phyloP scores from a whole-genome alignment of 2,113 vertebrate species.

The Embiotoca jacksoni region DNA sequence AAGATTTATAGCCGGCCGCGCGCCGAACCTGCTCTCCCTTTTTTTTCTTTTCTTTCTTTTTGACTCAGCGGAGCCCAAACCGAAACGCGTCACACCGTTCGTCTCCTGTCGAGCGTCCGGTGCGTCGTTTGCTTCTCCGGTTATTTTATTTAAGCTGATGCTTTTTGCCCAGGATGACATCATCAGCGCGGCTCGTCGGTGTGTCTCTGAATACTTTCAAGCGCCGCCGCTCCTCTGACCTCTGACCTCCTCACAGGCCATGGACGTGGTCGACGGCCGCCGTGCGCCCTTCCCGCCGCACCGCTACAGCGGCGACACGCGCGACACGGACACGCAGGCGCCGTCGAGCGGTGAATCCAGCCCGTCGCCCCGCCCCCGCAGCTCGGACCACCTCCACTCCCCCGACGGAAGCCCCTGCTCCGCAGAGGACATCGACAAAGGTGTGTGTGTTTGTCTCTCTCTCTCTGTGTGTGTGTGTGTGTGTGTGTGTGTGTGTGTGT shows the following conservation, averaged over 20 bases:
- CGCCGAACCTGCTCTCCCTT: constrained; percentile 12
- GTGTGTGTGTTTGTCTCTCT: constrained; percentile 64
- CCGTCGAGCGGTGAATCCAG: constrained; percentile 91
- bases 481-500: too few relatives aligned
- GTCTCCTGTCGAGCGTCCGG: constrained; percentile 47
- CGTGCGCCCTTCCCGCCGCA: constrained; percentile 91
- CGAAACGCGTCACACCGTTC: constrained; percentile 47
- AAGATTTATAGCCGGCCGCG: constrained; percentile 57
- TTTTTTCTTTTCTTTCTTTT: neutral
- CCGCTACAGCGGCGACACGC: constrained; percentile 87
- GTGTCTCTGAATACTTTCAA: neutral
- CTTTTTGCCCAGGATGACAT: too few relatives aligned
- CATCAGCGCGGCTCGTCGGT: too few relatives aligned
- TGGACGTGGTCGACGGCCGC: constrained; percentile 92
- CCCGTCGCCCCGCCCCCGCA: constrained; percentile 89
- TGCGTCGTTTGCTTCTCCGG: constrained; percentile 37
- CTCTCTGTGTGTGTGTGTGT: too few relatives aligned
- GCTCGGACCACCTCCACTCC: constrained; percentile 88
- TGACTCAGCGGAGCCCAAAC: constrained; percentile 47
- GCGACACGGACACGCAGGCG: constrained; percentile 94
- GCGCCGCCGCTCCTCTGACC: neutral
- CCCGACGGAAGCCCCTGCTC: constrained; percentile 93
- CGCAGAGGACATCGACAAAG: constrained; percentile 94
- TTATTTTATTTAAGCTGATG: too few relatives aligned
- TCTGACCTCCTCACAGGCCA: constrained; percentile 80